phyloP scores from a whole-genome alignment of 2,113 vertebrate genomes.

The Euleptes europaea region DNA sequence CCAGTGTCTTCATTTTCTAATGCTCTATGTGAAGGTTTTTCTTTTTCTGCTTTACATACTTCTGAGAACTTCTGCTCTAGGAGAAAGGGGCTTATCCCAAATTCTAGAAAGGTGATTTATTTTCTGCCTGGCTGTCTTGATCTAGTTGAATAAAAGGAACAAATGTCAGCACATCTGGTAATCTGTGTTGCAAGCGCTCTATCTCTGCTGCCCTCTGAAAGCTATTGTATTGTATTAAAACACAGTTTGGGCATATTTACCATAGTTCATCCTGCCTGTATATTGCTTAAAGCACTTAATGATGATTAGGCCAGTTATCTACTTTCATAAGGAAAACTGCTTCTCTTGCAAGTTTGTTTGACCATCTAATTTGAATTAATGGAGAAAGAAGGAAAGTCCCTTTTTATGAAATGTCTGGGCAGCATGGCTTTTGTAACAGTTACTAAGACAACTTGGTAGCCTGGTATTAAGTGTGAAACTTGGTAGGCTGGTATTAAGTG shows the following conservation, averaged over 20 bases:
- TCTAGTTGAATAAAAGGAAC: neutral
- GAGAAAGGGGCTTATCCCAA: neutral
- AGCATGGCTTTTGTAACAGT: neutral
- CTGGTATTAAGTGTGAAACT: too few relatives aligned
- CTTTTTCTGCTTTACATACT: neutral
- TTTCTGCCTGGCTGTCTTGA: neutral
- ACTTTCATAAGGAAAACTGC: neutral
- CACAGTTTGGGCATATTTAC: neutral
- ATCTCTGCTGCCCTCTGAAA: neutral
- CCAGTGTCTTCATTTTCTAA: slow-evolving; percentile 7
- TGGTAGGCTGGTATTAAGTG: too few relatives aligned
- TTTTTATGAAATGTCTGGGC: neutral
- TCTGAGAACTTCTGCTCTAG: neutral
- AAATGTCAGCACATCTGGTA: neutral
- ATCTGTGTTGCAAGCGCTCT: neutral
- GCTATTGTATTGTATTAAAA: neutral
- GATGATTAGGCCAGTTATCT: neutral
- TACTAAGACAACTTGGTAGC: neutral
- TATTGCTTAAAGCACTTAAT: neutral
- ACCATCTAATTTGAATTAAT: too few relatives aligned
- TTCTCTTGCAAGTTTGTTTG: neutral
- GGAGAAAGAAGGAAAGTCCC: neutral
- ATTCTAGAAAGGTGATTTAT: neutral
- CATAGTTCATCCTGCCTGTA: neutral
- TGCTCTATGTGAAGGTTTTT: slow-evolving; percentile 20